Evolutionary conservation across 1,140 invertebrate species (phyloP).

Genomic region (Pogonomyrmex barbatus): DNA sequence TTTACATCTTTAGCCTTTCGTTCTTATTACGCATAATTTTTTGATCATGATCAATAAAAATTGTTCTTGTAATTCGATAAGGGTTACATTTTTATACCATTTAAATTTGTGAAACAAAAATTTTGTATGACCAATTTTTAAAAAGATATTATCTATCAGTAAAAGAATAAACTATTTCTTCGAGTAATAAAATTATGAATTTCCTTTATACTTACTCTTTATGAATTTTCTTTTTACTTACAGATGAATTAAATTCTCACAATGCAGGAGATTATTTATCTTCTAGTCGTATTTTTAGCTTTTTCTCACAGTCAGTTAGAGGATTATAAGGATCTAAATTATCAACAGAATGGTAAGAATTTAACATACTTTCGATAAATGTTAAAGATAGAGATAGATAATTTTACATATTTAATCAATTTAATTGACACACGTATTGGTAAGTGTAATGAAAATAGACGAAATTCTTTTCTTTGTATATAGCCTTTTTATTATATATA

Average conservation of each 20-base stretch:
- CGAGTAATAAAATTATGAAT: neutral
- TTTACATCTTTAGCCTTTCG: neutral
- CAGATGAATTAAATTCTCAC: conserved; percentile 31
- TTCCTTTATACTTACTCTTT: neutral
- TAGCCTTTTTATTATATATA: no score
- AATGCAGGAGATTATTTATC: conserved; percentile 15
- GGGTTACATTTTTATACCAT: neutral
- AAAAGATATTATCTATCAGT: neutral
- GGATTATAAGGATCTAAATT: neutral
- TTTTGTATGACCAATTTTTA: neutral
- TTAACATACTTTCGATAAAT: neutral
- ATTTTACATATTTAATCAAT: neutral
- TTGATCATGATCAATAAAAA: neutral
- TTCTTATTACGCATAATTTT: neutral
- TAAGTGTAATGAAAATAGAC: neutral
- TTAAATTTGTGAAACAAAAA: neutral
- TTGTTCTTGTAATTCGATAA: neutral
- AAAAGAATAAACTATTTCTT: neutral
- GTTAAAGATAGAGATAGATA: neutral
- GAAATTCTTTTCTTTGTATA: neutral
- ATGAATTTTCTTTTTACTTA: neutral
- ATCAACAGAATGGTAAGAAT: conserved; percentile 17
- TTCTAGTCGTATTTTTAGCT: conserved; percentile 5
- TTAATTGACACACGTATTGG: neutral
- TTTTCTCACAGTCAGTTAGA: neutral